A percentile compares a stretch with the other conserved stretches of the same genome.
Evolutionary conservation across 2,113 vertebrate genomes (phyloP).

Genomic region (Gasterosteus nipponicus): DNA sequence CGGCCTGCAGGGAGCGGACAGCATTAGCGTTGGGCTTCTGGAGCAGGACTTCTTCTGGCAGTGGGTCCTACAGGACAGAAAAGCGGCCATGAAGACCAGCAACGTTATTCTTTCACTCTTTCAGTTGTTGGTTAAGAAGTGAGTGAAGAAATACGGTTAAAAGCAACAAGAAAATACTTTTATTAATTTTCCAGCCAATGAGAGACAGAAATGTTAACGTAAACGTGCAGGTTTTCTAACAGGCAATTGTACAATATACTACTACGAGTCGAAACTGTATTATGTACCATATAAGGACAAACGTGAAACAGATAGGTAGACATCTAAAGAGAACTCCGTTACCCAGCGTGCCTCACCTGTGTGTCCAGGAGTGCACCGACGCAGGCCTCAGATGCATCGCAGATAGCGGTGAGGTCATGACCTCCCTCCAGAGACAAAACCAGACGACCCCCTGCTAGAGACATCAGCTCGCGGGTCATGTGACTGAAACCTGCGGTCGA

Average conservation of each 20-base stretch:
- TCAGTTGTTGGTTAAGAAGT: background rate
- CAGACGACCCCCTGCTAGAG: conserved; percentile 88
- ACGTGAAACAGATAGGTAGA: background rate
- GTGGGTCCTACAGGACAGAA: conserved; percentile 77
- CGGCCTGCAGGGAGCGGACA: conserved; percentile 87
- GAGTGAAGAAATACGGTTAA: background rate
- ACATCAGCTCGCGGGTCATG: conserved; percentile 94
- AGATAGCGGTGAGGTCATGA: conserved; percentile 96
- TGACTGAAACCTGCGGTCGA: conserved; percentile 88
- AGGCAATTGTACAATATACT: background rate
- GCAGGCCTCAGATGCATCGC: conserved; percentile 93
- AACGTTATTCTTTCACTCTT: background rate
- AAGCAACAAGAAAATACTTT: background rate
- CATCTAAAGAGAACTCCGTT: conserved; percentile 5
- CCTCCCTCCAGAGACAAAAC: conserved; percentile 93
- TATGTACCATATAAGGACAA: background rate
- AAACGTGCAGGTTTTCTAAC: background rate
- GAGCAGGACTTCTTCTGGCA: conserved; percentile 87
- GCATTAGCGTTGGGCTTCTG: conserved; percentile 89
- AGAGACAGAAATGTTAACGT: background rate
- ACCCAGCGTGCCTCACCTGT: conserved; percentile 83
- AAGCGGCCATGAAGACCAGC: background rate
- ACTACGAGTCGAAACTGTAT: background rate
- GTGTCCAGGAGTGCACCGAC: conserved; percentile 90
- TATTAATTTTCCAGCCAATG: background rate